These are phyloP conservation scores for Dynastes grantii DNA, from an alignment of 2,888 invertebrate species.

Conservation along the genomic window DNA sequence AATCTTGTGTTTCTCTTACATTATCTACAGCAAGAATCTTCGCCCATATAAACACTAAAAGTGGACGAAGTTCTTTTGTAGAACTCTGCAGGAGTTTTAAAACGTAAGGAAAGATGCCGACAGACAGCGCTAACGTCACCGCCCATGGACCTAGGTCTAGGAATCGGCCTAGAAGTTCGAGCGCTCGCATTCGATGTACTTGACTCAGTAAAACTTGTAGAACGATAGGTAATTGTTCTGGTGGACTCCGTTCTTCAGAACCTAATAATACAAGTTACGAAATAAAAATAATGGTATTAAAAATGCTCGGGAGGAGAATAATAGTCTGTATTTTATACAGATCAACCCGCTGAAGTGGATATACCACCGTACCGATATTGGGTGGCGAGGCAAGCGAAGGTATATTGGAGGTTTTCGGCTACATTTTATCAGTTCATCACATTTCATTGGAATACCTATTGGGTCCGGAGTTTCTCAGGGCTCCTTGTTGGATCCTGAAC, in stretches of 20 bases:
- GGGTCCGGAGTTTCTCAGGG: too few species aligned
- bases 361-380: too few species aligned
- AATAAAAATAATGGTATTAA: not conserved
- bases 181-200: conserved; percentile 93
- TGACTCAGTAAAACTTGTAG: conserved; percentile 86
- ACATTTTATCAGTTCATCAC: too few species aligned
- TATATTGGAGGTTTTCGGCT: too few species aligned
- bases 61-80: conserved; percentile 91
- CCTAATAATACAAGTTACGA: conserved; percentile 62
- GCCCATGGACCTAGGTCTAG: conserved; percentile 97
- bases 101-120: conserved; percentile 99
- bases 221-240: conserved; percentile 97
- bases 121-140: conserved; percentile 94
- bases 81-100: conserved; percentile 96
- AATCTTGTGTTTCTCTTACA: conserved; percentile 72
- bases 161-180: conserved; percentile 94
- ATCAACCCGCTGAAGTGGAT: too few species aligned
- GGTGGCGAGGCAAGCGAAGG: too few species aligned
- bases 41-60: conserved; percentile 99
- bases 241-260: conserved; percentile 85
- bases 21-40: conserved; percentile 97
- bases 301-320: too few species aligned
- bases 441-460: too few species aligned
- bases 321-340: too few species aligned
- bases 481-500: too few species aligned